Evolutionary conservation across 2,113 vertebrate species (phyloP).

Genomic region (Brachyhypopomus occidentalis): DNA sequence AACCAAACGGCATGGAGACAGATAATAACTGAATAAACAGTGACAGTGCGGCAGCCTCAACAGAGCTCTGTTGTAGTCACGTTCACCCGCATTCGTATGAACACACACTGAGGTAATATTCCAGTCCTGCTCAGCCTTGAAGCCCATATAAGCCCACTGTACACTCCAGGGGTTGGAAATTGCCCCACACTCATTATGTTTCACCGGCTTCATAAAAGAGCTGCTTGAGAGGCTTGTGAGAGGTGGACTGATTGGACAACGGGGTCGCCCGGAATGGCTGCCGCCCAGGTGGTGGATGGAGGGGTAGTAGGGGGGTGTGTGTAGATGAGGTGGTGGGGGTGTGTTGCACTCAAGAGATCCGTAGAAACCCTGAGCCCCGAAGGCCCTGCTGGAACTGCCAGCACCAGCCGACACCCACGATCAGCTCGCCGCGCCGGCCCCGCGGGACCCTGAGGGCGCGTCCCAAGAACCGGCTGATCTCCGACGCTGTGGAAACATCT

Average conservation of each 20-base stretch:
- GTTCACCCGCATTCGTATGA: slow-evolving; percentile 43
- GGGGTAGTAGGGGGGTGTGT: too few relatives aligned
- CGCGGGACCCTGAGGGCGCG: background rate
- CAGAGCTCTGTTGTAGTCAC: slow-evolving; percentile 37
- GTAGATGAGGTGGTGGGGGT: too few relatives aligned
- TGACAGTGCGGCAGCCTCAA: slow-evolving; percentile 17
- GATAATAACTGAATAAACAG: slow-evolving; percentile 2
- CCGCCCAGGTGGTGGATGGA: background rate
- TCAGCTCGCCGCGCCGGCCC: slow-evolving; percentile 28
- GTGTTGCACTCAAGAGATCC: background rate
- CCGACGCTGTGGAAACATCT: background rate
- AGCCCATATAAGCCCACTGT: slow-evolving; percentile 51
- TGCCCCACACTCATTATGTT: slow-evolving; percentile 51
- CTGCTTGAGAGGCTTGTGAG: slow-evolving; percentile 46
- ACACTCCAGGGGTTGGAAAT: slow-evolving; percentile 50
- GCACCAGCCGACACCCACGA: slow-evolving; percentile 32
- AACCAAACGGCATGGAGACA: background rate
- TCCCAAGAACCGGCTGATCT: background rate
- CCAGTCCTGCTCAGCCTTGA: slow-evolving; percentile 41
- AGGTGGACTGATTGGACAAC: slow-evolving; percentile 39
- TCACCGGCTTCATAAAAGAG: slow-evolving; percentile 56
- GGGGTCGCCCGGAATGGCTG: slow-evolving; percentile 39
- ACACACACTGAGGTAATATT: slow-evolving; percentile 56
- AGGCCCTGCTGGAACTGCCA: slow-evolving; percentile 24
- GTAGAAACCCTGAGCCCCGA: slow-evolving; percentile 29